phyloP scores from a whole-genome alignment of 1,140 invertebrate species.

The Pararge aegeria region DNA sequence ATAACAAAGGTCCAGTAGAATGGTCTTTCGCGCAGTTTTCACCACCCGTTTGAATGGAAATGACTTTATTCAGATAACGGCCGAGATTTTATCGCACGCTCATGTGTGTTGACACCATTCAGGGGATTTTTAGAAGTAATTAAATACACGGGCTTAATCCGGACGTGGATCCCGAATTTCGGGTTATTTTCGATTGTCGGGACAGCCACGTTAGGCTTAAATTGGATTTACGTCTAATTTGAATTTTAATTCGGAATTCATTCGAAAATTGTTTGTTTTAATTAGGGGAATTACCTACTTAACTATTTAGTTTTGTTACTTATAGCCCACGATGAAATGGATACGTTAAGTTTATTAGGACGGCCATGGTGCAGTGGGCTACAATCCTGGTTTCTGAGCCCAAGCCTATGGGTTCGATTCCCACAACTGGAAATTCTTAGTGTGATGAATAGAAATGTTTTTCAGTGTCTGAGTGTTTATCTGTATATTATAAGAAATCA shows the following conservation, averaged over 20 bases:
- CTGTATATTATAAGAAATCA: no score
- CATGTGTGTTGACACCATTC: conserved; percentile 27
- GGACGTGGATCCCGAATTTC: background rate
- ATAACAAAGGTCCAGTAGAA: conserved; percentile 26
- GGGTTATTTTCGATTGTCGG: background rate
- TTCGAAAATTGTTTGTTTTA: background rate
- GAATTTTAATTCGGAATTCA: conserved; percentile 8
- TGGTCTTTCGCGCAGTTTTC: conserved; percentile 32
- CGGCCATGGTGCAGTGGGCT: no score
- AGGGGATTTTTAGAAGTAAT: conserved; percentile 29
- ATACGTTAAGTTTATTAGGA: no score
- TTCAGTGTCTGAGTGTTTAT: no score
- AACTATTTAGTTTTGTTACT: no score
- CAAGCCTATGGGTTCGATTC: no score
- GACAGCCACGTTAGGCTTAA: conserved; percentile 5
- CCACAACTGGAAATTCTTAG: no score
- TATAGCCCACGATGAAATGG: no score
- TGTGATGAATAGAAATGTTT: no score
- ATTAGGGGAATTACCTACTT: background rate
- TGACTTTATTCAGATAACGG: conserved; percentile 41
- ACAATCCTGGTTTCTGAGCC: no score
- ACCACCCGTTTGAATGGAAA: conserved; percentile 36
- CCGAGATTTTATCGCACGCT: conserved; percentile 32
- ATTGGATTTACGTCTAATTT: conserved; percentile 11
- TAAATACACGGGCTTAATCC: conserved; percentile 15